A percentile compares a stretch with the other conserved stretches of the same genome.
These are phyloP conservation scores for Dromiciops gliroides DNA, from an alignment of 2,113 vertebrate species.

Conservation along the genomic window DNA sequence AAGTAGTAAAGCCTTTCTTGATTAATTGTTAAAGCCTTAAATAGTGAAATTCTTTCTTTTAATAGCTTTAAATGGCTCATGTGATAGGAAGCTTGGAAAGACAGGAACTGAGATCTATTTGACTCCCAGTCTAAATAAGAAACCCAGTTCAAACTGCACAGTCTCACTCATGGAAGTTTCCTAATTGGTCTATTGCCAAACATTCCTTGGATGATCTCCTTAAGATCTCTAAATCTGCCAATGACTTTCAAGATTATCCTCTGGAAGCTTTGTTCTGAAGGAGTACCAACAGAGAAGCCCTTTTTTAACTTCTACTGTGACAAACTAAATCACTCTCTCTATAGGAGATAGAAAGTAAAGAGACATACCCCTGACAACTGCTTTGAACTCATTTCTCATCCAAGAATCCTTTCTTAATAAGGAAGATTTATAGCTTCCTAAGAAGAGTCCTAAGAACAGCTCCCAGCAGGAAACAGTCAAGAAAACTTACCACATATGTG, in stretches of 20 bases:
- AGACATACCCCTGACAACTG: conserved; percentile 27
- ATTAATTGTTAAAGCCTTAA: neutral
- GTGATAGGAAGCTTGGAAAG: conserved; percentile 25
- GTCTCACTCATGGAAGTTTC: neutral
- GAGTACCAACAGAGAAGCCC: neutral
- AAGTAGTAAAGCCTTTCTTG: no score
- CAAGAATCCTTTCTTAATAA: neutral
- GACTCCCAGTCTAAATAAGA: conserved; percentile 2
- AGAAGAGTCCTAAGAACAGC: neutral
- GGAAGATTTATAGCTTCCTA: neutral
- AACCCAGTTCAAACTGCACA: conserved; percentile 9
- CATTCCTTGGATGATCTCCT: neutral
- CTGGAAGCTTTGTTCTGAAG: conserved; percentile 60
- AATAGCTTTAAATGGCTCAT: conserved; percentile 8
- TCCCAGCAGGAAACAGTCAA: neutral
- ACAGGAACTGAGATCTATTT: conserved; percentile 9
- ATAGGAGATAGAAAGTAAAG: neutral
- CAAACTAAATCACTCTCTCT: neutral
- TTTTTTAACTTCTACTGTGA: conserved; percentile 6
- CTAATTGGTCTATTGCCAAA: conserved; percentile 35
- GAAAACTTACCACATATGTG: neutral
- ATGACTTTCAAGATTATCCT: neutral
- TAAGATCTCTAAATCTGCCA: conserved; percentile 62
- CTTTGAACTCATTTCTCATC: conserved; percentile 14
- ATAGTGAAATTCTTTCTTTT: conserved; percentile 11